Evolutionary conservation across 2,888 invertebrate species (phyloP).

Genomic region (Argyresthia albistria): DNA sequence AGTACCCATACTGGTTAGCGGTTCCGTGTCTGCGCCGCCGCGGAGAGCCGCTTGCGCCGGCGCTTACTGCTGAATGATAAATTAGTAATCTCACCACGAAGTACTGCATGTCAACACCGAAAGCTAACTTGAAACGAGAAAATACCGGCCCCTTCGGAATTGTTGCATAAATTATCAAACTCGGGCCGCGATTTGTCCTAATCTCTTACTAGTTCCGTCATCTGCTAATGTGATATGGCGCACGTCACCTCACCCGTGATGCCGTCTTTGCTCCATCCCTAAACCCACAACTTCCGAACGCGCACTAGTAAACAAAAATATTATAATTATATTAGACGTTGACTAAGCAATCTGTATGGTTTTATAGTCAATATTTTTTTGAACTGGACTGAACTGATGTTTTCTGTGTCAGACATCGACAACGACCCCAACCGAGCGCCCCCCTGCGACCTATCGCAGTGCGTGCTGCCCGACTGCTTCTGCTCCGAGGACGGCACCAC

Average conservation of each 20-base stretch:
- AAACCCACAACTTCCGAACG: not conserved
- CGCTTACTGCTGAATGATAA: not conserved
- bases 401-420: constrained; percentile 81
- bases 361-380: no score
- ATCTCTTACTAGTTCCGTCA: not conserved
- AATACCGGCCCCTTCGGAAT: not conserved
- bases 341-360: no score
- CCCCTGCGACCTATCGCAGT: constrained; percentile 88
- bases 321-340: no score
- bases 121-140: not conserved
- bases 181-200: not conserved
- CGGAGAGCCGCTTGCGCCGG: not conserved
- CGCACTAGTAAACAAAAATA: not conserved
- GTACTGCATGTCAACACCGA: not conserved
- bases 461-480: constrained; percentile 93
- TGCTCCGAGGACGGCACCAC: constrained; percentile 93
- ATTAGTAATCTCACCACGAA: not conserved
- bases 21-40: constrained; percentile 7
- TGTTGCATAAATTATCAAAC: constrained; percentile 5
- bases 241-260: no score
- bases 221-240: no score
- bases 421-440: constrained; percentile 95
- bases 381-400: not conserved
- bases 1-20: constrained; percentile 58
- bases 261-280: no score